A percentile compares a stretch with the other conserved stretches of the same genome.
phyloP scores from a whole-genome alignment of 2,113 vertebrate genomes.

The Proterorhinus semilunaris region DNA sequence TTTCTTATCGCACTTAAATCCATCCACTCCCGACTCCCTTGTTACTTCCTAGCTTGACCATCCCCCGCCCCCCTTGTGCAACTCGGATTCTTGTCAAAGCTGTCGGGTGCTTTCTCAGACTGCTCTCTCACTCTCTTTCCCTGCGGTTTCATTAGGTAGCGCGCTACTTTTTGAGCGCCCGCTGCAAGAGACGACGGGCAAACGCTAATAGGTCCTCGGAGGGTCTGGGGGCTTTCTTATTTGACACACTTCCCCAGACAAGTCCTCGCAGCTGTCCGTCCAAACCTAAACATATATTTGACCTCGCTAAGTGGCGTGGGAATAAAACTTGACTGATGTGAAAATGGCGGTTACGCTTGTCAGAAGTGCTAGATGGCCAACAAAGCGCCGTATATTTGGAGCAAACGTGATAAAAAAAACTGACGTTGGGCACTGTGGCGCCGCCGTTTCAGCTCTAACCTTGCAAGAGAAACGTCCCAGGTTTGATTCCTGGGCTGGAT shows the following conservation, averaged over 20 bases:
- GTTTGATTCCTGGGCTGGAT: no score
- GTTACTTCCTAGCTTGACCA: background rate
- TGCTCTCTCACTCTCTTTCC: slow-evolving; percentile 21
- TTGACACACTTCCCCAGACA: slow-evolving; percentile 30
- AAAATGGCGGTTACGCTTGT: slow-evolving; percentile 13
- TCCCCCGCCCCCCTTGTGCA: background rate
- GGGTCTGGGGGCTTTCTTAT: slow-evolving; percentile 33
- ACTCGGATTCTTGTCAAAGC: slow-evolving; percentile 18
- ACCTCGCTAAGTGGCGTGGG: slow-evolving; percentile 12
- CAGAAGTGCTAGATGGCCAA: background rate
- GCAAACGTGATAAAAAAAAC: no score
- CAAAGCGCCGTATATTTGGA: background rate
- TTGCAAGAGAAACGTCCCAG: no score
- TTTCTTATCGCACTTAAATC: background rate
- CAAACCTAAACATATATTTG: slow-evolving; percentile 19
- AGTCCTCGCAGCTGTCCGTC: slow-evolving; percentile 44
- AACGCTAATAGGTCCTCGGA: slow-evolving; percentile 61
- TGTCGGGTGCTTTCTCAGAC: background rate
- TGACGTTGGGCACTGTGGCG: no score
- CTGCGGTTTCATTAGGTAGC: slow-evolving; percentile 58
- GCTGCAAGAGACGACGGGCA: slow-evolving; percentile 12
- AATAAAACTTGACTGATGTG: slow-evolving; percentile 17
- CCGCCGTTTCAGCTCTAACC: no score
- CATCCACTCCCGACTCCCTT: background rate
- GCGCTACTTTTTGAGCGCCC: slow-evolving; percentile 26